These are phyloP conservation scores for Callyntrura sp. DNA, from an alignment of 2,888 invertebrate species.

Conservation along the genomic window DNA sequence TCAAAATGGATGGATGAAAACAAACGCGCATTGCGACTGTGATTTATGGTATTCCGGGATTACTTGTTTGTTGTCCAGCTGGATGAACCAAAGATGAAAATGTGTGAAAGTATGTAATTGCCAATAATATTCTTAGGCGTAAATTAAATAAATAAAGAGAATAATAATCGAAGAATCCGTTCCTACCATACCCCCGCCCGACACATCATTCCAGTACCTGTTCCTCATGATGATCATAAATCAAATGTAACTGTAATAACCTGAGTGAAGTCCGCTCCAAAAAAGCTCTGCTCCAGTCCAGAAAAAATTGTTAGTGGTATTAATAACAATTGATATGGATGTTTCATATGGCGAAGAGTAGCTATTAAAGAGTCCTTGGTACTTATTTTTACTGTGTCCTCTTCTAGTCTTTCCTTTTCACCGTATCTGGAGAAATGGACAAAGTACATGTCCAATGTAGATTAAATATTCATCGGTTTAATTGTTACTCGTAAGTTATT, in stretches of 20 bases:
- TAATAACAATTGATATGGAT: constrained; percentile 85
- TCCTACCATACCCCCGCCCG: no score
- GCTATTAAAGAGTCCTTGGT: constrained; percentile 93
- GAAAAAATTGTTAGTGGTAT: constrained; percentile 98
- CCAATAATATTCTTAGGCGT: no score
- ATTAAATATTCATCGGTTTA: no score
- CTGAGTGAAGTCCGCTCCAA: constrained; percentile 81
- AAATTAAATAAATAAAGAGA: no score
- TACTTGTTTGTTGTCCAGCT: no score
- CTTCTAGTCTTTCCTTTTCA: constrained; percentile 91
- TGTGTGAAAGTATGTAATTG: no score
- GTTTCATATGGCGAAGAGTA: constrained; percentile 94
- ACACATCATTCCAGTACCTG: no score
- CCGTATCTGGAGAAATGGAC: constrained; percentile 97
- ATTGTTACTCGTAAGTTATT: no score
- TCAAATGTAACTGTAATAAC: constrained; percentile 52
- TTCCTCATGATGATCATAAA: no score
- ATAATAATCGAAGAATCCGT: no score
- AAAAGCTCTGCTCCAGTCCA: constrained; percentile 96
- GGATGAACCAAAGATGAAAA: no score
- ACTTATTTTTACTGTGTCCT: constrained; percentile 87
- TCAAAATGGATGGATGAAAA: constrained; percentile 93
- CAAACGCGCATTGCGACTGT: constrained; percentile 90
- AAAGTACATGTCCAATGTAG: constrained; percentile 93
- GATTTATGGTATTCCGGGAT: no score